phyloP scores from a whole-genome alignment of 53 echinoderm and acorn worm species.

The Echinometra lucunter region DNA sequence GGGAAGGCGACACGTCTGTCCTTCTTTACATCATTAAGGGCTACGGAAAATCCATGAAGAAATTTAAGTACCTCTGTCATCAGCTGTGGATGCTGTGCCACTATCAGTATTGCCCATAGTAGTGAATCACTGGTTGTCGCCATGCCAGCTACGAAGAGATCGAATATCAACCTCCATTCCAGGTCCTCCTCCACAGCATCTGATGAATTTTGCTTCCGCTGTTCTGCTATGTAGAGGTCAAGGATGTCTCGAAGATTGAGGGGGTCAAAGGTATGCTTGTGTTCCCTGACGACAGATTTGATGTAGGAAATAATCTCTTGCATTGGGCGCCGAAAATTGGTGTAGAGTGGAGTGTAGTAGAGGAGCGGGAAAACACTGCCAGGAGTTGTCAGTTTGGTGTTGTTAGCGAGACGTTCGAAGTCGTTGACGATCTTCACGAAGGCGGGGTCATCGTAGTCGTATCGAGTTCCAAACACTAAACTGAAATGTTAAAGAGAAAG shows the following conservation, averaged over 20 bases:
- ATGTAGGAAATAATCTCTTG: not conserved
- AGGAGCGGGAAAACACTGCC: constrained; percentile 72
- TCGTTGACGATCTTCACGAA: not conserved
- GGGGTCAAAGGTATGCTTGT: not conserved
- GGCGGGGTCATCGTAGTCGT: constrained; percentile 33
- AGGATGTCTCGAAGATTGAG: not conserved
- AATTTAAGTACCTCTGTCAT: constrained; percentile 17
- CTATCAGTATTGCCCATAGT: constrained; percentile 55
- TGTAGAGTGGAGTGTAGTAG: constrained; percentile 77
- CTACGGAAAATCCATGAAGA: too few species aligned
- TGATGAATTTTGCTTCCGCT: not conserved
- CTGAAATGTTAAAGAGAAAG: not conserved
- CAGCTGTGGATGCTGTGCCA: not conserved
- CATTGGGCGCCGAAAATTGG: constrained; percentile 15
- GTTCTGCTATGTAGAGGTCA: constrained; percentile 10
- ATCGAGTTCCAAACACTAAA: constrained; percentile 19
- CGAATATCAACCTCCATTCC: constrained; percentile 30
- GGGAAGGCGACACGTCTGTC: too few species aligned
- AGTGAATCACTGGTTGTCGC: constrained; percentile 61
- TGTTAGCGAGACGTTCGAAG: not conserved
- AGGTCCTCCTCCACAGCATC: not conserved
- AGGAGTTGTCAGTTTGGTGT: constrained; percentile 53
- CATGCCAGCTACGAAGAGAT: constrained; percentile 64
- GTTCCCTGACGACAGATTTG: not conserved
- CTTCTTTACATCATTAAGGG: too few species aligned